phyloP scores from a whole-genome alignment of 2,888 invertebrate species.

The Suillia variegata region DNA sequence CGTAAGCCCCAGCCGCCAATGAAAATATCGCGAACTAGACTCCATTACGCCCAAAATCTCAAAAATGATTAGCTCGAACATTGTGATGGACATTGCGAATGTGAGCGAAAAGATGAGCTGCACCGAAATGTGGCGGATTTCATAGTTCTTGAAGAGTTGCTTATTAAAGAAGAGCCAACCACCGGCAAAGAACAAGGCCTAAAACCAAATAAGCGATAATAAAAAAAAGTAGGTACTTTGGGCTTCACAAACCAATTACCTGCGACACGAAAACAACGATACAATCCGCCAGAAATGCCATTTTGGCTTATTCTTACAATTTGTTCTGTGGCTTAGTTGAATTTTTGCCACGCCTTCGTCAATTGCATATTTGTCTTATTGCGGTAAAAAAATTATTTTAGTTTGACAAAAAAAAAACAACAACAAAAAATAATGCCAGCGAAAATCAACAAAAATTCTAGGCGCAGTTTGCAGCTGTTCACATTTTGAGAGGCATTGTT shows the following conservation, averaged over 20 bases:
- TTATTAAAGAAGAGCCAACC: conserved; percentile 99
- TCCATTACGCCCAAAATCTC: conserved; percentile 95
- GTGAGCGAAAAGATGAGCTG: conserved; percentile 96
- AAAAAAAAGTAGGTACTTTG: neutral
- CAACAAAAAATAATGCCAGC: too few species aligned
- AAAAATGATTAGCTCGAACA: conserved; percentile 99
- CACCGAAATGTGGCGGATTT: conserved; percentile 92
- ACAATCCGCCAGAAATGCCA: conserved; percentile 86
- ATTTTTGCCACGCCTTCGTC: too few species aligned
- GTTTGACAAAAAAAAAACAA: too few species aligned
- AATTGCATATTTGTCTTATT: too few species aligned
- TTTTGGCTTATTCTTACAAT: too few species aligned
- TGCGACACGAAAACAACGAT: conserved; percentile 82
- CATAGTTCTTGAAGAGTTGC: conserved; percentile 95
- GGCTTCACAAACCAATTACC: conserved; percentile 62
- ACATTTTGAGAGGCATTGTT: too few species aligned
- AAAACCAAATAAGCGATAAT: conserved; percentile 58
- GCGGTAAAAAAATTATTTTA: too few species aligned
- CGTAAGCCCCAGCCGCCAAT: conserved; percentile 94
- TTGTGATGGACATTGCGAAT: conserved; percentile 94
- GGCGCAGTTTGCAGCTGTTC: too few species aligned
- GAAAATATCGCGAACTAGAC: conserved; percentile 74
- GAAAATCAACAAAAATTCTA: too few species aligned
- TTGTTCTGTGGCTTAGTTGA: too few species aligned
- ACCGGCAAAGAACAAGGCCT: conserved; percentile 93